Percentiles rank a stretch among this genome's conserved stretches.
Conservation (phyloP, 2,797 vertebrate species). For the Microhierax caerulescens region DNA sequence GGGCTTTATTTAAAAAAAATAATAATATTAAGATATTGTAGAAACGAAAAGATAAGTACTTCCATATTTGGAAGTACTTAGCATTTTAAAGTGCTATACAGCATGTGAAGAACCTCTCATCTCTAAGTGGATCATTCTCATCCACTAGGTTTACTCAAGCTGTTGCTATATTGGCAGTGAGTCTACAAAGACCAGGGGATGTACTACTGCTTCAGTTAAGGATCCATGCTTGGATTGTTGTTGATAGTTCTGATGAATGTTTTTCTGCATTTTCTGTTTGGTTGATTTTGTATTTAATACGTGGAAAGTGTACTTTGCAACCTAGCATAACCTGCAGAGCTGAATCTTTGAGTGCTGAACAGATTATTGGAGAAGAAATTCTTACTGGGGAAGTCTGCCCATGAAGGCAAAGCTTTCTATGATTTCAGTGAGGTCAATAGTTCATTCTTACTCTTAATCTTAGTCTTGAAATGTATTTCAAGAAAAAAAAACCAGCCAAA, state of each 20-base stretch:
- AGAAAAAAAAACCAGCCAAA: fast-evolving
- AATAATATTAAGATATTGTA: background rate
- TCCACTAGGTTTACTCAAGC: background rate
- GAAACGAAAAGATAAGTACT: slow-evolving; percentile 11
- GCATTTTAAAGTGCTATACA: slow-evolving; percentile 19
- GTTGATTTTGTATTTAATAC: background rate
- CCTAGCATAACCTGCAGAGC: background rate
- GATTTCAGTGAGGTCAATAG: background rate
- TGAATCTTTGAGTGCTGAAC: background rate
- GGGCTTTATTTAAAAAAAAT: background rate
- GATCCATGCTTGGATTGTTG: background rate
- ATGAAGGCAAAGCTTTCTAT: background rate
- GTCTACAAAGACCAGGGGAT: background rate
- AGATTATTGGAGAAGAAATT: background rate
- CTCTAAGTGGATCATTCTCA: slow-evolving; percentile 3
- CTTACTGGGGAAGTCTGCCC: background rate
- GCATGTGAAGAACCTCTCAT: slow-evolving; percentile 31
- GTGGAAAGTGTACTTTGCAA: background rate
- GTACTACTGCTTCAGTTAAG: background rate
- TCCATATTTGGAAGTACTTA: background rate
- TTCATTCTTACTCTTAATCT: background rate
- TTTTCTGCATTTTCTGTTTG: background rate
- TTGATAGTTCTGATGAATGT: background rate
- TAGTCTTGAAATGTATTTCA: background rate
- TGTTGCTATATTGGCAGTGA: background rate